Conservation (phyloP, 2,888 invertebrate species). For the Seira sanloemensis region DNA sequence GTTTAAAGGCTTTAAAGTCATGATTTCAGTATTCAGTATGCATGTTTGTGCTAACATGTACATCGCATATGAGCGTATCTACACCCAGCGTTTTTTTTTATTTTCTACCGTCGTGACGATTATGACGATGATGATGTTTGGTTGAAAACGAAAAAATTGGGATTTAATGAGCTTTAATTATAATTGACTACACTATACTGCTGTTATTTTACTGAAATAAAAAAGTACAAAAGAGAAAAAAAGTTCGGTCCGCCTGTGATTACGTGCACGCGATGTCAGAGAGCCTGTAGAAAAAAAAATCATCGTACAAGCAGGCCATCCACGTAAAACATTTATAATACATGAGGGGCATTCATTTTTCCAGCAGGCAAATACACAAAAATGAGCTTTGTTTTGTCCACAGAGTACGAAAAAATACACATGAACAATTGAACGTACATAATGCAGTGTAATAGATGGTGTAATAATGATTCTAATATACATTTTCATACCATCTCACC, state of each 20-base stretch:
- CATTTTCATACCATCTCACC: not conserved
- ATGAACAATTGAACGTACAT: not conserved
- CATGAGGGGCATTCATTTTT: not conserved
- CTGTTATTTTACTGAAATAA: constrained; percentile 57
- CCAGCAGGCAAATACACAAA: not conserved
- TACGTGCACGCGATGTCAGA: constrained; percentile 58
- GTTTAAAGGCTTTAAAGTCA: not conserved
- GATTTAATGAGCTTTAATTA: constrained; percentile 65
- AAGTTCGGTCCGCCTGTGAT: constrained; percentile 48
- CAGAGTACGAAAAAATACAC: not conserved
- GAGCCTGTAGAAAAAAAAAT: not conserved
- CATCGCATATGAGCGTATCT: no score
- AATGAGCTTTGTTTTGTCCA: not conserved
- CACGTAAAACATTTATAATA: not conserved
- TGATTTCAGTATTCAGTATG: not conserved
- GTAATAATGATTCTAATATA: not conserved
- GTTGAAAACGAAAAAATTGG: constrained; percentile 63
- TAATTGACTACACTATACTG: constrained; percentile 63
- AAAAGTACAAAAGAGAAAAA: constrained; percentile 26
- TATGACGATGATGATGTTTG: constrained; percentile 61
- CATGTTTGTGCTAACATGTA: not conserved
- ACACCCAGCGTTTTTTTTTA: not conserved
- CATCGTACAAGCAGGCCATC: not conserved
- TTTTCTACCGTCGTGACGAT: constrained; percentile 42
- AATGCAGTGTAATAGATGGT: not conserved